Percentiles rank a stretch among this genome's conserved stretches.
Conservation (phyloP, 2,888 invertebrate species). For the Cistogaster globosa region DNA sequence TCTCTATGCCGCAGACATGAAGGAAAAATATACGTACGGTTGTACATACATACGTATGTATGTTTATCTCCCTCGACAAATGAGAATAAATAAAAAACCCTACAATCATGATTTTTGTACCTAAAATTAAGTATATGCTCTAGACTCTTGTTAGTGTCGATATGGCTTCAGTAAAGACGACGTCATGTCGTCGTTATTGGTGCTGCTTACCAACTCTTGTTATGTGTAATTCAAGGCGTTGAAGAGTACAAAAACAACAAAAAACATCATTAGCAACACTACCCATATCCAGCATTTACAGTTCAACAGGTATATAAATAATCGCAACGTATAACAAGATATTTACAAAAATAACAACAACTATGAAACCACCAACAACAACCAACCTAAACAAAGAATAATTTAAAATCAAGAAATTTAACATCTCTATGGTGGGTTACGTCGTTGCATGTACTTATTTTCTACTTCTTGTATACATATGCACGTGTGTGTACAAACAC, state of each 20-base stretch:
- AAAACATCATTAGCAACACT: slow-evolving; percentile 61
- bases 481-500: background rate
- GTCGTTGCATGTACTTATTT: slow-evolving; percentile 27
- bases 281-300: slow-evolving; percentile 55
- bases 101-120: slow-evolving; percentile 36
- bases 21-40: background rate
- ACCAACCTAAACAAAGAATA: slow-evolving; percentile 46
- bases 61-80: background rate
- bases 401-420: slow-evolving; percentile 32
- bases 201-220: slow-evolving; percentile 53
- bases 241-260: slow-evolving; percentile 43
- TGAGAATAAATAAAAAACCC: slow-evolving; percentile 14
- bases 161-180: slow-evolving; percentile 49
- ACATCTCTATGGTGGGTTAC: slow-evolving; percentile 43
- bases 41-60: background rate
- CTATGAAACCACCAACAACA: slow-evolving; percentile 25
- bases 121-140: slow-evolving; percentile 53
- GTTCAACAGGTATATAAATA: slow-evolving; percentile 66
- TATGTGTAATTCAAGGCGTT: slow-evolving; percentile 61
- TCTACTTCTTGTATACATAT: background rate
- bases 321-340: slow-evolving; percentile 52
- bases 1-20: slow-evolving; percentile 6
- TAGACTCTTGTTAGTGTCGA: slow-evolving; percentile 56
- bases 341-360: slow-evolving; percentile 23
- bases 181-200: slow-evolving; percentile 53